phyloP scores from a whole-genome alignment of 2,888 invertebrate species.

The Polymixis lichenea region DNA sequence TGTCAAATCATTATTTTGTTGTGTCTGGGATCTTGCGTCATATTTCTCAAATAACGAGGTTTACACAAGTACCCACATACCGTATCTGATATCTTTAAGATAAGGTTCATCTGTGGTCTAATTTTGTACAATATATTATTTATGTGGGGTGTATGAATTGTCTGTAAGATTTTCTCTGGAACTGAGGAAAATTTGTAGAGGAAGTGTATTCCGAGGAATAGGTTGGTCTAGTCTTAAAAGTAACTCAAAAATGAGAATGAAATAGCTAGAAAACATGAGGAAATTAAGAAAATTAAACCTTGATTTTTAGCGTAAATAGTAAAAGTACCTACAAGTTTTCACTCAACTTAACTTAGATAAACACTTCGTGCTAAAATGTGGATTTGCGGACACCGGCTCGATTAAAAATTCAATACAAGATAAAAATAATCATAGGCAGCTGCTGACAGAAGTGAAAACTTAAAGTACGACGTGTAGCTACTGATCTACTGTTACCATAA shows the following conservation, averaged over 20 bases:
- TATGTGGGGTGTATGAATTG: background rate
- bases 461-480: too few relatives aligned
- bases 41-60: conserved; percentile 48
- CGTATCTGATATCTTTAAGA: conserved; percentile 11
- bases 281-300: background rate
- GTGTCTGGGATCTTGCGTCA: conserved; percentile 27
- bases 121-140: conserved; percentile 14
- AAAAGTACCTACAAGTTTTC: background rate
- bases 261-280: background rate
- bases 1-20: conserved; percentile 19
- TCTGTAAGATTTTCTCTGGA: background rate
- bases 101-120: background rate
- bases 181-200: background rate
- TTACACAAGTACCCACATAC: background rate
- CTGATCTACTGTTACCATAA: too few relatives aligned
- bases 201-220: background rate
- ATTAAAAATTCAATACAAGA: too few relatives aligned
- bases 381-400: too few relatives aligned
- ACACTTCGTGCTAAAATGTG: too few relatives aligned
- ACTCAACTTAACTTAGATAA: background rate
- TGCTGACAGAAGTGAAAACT: too few relatives aligned
- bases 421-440: too few relatives aligned
- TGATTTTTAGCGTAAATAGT: background rate
- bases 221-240: background rate
- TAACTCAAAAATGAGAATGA: background rate